Evolutionary conservation across 92 coral and sea anemone genomes (phyloP), one percentile per base, ranked within the genome.

Genomic region (Phymanthus crucifer): DNA sequence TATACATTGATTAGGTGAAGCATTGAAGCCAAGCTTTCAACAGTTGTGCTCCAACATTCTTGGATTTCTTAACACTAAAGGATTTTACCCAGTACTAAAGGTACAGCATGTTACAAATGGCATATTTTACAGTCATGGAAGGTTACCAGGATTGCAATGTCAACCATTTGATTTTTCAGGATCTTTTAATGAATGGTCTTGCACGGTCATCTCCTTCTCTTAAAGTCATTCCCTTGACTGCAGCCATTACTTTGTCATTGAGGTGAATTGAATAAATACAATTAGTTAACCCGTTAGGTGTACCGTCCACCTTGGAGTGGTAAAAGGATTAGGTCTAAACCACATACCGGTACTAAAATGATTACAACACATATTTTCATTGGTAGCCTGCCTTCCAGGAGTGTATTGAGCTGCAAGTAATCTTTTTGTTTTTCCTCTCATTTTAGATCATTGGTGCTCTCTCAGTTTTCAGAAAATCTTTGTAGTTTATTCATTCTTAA

Each of bases 1-100:
- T n/a, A n/a, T n/a, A n/a, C n/a, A n/a, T n/a, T n/a, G n/a, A n/a
- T n/a, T n/a, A 95, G 99, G 99, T 24, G 96, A 95, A 32, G 92
- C 90, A 8, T 71, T 94, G 77, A 89, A 90, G 61, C 88, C 96
- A 32, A 93, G 99, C 74, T 85, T 95, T 36, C 97, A 91, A 70
- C 98, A 93, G 77, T 87, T 95, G 67, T 95, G 99, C 74, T 90
- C 97, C 6, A 95, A 90, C 66, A 77, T 95, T 57, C 88, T 93
- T 71, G 92, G 93, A 16, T 83, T 78, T 71, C 78, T 95, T 74
- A 94, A 95, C 52, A 86, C 89, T 29, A 95, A 91, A 61, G 98
- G 95, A 21, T 84, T 95, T 40, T 95, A 87, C 40, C 91, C 98
- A 10, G 81, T 90, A 31, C 72, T 95, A 9, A 95, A 90, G 93